Evolutionary conservation across 1,140 invertebrate genomes (phyloP), one percentile per base, ranked within the genome.

Genomic region (Penaeus indicus): DNA sequence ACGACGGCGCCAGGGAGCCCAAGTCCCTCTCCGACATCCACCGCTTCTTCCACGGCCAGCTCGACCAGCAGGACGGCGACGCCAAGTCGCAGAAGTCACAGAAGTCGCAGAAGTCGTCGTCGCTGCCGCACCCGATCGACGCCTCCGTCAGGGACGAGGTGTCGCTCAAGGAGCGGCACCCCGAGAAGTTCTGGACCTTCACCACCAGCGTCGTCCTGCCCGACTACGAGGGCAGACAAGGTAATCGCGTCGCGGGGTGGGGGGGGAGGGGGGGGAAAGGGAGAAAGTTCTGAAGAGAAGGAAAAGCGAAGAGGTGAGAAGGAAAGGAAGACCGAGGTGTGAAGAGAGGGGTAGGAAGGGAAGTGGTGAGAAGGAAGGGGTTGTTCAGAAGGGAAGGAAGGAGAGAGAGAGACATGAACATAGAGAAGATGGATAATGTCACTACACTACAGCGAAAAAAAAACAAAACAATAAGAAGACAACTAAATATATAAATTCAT

Each of bases 141-240:
- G 62, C 61, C 78, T 77, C 81, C 54, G 84, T 78, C 32, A 78
- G 84, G 47, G 84, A 62, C n/a, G 84, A 79, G 27, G 84, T 79
- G 27, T 86, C 84, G 22, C 54, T 86, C 21, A 72, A 72, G 18
- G 84, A 86, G n/a, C 54, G 63, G n/a, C 72, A 84, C 42, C 87
- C 87, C 4, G 87, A 88, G 32, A 88, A 88, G 75, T 88, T 88
- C 72, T 88, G 87, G 87, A 88, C 87, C 69, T 88, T 88, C 61
- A 88, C 87, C 61, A 88, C 87, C 18, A 84, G 81, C 64, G 87
- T 88, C 32, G 87, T 88, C 27, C 87, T 88, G 32, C 87, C 87
- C 22, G 84, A 86, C 27, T 86, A 86, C 61, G 75, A 86, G 25
- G 25, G 32, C 16, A 86, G 79, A 32, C 32, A 38, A 60, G 84